Percentiles rank a stretch among this genome's conserved stretches.
Conservation (phyloP, 2,888 invertebrate genomes). For the Acrobeloides nanus region DNA sequence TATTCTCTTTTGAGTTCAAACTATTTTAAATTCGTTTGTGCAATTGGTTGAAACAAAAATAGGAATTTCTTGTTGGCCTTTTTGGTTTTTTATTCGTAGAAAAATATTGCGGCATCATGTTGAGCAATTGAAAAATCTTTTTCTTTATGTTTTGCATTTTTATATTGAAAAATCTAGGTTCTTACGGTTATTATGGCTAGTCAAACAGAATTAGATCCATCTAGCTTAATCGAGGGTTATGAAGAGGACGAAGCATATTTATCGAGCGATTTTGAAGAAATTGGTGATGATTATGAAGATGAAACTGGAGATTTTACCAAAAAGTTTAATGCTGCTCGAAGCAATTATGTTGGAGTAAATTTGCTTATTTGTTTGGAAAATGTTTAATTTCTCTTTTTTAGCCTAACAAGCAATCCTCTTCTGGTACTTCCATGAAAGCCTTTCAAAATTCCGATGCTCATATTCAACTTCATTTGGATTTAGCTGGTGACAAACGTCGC, state of each 20-base stretch:
- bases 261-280: slow-evolving; percentile 16
- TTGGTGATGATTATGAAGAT: slow-evolving; percentile 25
- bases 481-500: slow-evolving; percentile 30
- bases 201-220: too few relatives aligned
- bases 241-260: slow-evolving; percentile 17
- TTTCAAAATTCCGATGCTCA: slow-evolving; percentile 27
- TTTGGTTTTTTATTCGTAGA: too few relatives aligned
- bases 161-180: too few relatives aligned
- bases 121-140: too few relatives aligned
- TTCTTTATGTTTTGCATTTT: too few relatives aligned
- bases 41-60: too few relatives aligned
- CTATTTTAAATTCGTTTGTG: too few relatives aligned
- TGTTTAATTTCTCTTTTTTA: slow-evolving; percentile 8
- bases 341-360: slow-evolving; percentile 12
- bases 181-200: too few relatives aligned
- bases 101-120: too few relatives aligned
- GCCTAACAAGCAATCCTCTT: slow-evolving; percentile 24
- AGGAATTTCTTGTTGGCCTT: too few relatives aligned
- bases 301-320: slow-evolving; percentile 45
- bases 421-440: slow-evolving; percentile 23
- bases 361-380: slow-evolving; percentile 3
- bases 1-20: too few relatives aligned
- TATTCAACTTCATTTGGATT: slow-evolving; percentile 30
- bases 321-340: slow-evolving; percentile 38
- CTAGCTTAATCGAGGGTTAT: too few relatives aligned